A percentile compares a stretch with the other conserved stretches of the same genome.
Conservation (phyloP, 2,797 vertebrate genomes). For the Leptodactylus fallax region DNA sequence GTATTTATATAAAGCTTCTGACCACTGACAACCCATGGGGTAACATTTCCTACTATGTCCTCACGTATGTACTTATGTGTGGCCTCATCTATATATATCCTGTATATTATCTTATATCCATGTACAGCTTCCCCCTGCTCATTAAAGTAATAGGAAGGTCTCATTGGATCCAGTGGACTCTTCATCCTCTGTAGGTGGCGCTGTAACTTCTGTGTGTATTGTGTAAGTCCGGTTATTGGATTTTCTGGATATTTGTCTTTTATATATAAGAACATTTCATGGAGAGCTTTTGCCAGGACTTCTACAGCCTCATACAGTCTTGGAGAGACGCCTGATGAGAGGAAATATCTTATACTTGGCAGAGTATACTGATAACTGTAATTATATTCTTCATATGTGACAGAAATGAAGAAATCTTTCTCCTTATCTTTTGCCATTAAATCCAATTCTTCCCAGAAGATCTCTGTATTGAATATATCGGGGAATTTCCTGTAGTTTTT, state of each 20-base stretch:
- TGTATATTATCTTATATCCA: no score
- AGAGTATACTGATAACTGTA: no score
- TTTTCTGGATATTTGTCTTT: background rate
- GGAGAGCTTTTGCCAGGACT: background rate
- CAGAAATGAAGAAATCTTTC: background rate
- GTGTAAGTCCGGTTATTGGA: background rate
- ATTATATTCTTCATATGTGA: no score
- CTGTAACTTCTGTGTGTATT: background rate
- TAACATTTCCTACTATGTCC: no score
- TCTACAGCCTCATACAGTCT: background rate
- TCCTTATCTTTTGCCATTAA: background rate
- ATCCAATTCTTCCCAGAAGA: background rate
- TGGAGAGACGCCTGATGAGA: background rate
- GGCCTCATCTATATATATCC: no score
- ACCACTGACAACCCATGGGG: no score
- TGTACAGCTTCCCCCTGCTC: no score
- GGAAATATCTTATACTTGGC: background rate
- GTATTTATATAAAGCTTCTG: no score
- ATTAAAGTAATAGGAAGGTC: background rate
- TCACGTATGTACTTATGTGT: no score
- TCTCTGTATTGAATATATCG: rapidly evolving
- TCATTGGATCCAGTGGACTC: background rate
- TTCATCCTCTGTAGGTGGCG: background rate
- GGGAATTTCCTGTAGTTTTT: background rate
- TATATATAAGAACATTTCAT: background rate